phyloP scores from a whole-genome alignment of 2,888 invertebrate species.

The Lasioglossum pauxillum region DNA sequence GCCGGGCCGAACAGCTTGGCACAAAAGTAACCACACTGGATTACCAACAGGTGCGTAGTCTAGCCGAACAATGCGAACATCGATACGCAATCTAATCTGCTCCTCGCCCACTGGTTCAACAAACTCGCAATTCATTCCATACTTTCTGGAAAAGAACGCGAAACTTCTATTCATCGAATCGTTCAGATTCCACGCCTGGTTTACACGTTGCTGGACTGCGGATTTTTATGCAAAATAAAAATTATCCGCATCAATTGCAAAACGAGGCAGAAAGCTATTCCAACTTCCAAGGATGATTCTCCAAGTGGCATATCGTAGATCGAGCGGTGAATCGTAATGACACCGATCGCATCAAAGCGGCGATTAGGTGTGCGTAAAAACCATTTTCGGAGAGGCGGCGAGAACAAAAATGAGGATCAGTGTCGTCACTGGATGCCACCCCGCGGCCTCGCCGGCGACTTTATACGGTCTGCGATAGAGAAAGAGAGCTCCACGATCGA shows the following conservation, averaged over 20 bases:
- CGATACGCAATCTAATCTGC: not conserved
- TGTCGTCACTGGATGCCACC: constrained; percentile 60
- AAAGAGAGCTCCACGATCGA: constrained; percentile 50
- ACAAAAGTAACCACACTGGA: constrained; percentile 56
- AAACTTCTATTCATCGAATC: not conserved
- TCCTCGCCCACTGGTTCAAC: not conserved
- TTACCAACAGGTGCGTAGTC: constrained; percentile 52
- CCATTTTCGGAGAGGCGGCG: constrained; percentile 49
- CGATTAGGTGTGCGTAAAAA: constrained; percentile 14
- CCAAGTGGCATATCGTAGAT: not conserved
- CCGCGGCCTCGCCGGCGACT: constrained; percentile 55
- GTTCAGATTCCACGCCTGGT: not conserved
- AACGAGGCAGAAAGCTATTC: not conserved
- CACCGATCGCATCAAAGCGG: constrained; percentile 1
- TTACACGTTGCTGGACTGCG: not conserved
- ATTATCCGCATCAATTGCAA: not conserved
- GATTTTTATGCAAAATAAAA: not conserved
- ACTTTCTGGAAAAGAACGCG: not conserved
- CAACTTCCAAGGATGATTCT: not conserved
- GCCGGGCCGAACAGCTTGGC: constrained; percentile 51
- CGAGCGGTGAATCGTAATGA: constrained; percentile 14
- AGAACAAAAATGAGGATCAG: constrained; percentile 24
- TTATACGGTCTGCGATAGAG: constrained; percentile 55
- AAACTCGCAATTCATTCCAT: not conserved
- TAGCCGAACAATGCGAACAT: constrained; percentile 22